Conservation (phyloP, 2,797 vertebrate species). For the Lacerta viridis region DNA sequence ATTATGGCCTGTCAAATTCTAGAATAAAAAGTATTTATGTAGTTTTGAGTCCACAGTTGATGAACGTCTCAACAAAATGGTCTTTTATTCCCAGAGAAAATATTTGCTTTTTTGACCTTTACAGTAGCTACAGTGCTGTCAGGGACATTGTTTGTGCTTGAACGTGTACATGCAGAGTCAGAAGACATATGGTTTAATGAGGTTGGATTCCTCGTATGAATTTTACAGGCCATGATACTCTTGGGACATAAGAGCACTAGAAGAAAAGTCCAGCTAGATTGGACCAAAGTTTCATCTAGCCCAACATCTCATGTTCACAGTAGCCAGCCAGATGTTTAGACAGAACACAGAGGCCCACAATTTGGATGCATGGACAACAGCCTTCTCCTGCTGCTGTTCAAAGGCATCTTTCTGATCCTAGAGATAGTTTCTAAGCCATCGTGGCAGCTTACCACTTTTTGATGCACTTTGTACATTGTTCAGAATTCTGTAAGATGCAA, state of each 20-base stretch:
- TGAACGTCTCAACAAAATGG: constrained; percentile 49
- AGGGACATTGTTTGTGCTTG: fast-evolving
- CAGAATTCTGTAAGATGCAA: not conserved
- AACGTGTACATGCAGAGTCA: constrained; percentile 13
- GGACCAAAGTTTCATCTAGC: not conserved
- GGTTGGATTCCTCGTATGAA: constrained; percentile 48
- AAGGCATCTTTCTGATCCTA: not conserved
- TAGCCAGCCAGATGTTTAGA: not conserved
- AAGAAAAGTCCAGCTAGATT: too few relatives aligned
- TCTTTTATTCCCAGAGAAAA: constrained; percentile 46
- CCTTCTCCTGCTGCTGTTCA: not conserved
- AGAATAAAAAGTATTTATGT: constrained; percentile 60
- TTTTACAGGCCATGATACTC: not conserved
- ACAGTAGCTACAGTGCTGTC: constrained; percentile 41
- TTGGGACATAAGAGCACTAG: not conserved
- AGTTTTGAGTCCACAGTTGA: constrained; percentile 46
- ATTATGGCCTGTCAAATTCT: constrained; percentile 15
- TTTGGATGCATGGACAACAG: not conserved
- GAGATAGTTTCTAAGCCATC: not conserved
- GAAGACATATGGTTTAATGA: constrained; percentile 46
- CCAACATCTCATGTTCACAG: not conserved
- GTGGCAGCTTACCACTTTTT: not conserved
- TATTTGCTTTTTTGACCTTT: constrained; percentile 43
- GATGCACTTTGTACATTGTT: not conserved
- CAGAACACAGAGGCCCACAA: not conserved